Evolutionary conservation across 23 tunicate genomes (phyloP), one percentile per base, ranked within the genome.

Genomic region (Phallusia fumigata): DNA sequence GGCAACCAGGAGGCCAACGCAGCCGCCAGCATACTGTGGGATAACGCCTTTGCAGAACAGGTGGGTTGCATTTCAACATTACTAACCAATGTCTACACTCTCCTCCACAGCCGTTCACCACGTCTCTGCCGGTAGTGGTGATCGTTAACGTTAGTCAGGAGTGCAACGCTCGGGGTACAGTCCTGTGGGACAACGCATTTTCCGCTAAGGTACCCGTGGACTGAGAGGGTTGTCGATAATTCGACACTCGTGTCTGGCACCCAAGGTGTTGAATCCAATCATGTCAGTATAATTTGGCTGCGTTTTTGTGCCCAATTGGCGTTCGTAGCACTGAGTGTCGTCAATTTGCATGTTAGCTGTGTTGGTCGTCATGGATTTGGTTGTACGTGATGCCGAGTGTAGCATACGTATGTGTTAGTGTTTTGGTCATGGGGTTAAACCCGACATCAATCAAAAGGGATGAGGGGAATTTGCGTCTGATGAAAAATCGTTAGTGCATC

Each of bases 1-100:
- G 99, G 99, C 31, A 96, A 96, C 77, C 99, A 96, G 74, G 99
- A 96, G 82, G 96, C 99, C 24, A 96, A 96, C 65, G 99, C 99
- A 19, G 96, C 99, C 0, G 99, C 97, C 78, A 87, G 93, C 77
- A 91, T 96, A 64, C 75, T 96, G 83, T 96, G 99, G 99, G 99
- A 96, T 74, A 96, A 96, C 80, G 99, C 99, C 1, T 96, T 96
- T 76, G 90, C 99, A 0, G 99, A 96, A 65, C 99, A 94, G 98
- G 98, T 94, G 64, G 65, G 44, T 65, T 18, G 21, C 8, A 3
- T 45, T 40, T 19, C 30, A 12, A 19, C 30, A 36, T 6, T 58
- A 24, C 30, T 75, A 45, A 26, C 31, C 36, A 21, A 19, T 75
- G 47, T 40, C 8, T 40, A 10, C n/a, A 40, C 10, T 40, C 31